Conservation (phyloP, 2,797 vertebrate species). For the Cyclopterus lumpus region DNA sequence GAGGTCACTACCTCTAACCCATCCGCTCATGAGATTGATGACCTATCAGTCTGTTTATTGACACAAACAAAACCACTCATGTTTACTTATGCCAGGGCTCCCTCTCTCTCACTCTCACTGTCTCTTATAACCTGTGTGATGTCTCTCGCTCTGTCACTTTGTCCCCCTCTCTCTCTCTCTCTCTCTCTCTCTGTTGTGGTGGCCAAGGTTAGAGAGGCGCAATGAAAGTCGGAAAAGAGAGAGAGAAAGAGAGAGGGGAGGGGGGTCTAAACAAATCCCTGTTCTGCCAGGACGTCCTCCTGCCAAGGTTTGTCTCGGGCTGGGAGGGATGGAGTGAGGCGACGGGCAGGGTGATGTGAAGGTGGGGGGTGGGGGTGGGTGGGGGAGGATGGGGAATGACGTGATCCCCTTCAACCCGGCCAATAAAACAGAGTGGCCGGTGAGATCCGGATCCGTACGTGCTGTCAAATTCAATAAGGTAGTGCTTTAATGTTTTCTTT, state of each 20-base stretch:
- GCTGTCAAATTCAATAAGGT: slow-evolving; percentile 90
- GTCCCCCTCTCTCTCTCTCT: slow-evolving; percentile 9
- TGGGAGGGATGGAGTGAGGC: slow-evolving; percentile 59
- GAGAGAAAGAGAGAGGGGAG: background rate
- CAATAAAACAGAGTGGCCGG: slow-evolving; percentile 89
- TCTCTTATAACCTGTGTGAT: slow-evolving; percentile 20
- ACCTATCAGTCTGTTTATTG: slow-evolving; percentile 81
- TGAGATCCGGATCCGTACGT: slow-evolving; percentile 86
- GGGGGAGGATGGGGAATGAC: slow-evolving; percentile 78
- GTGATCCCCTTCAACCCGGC: slow-evolving; percentile 85
- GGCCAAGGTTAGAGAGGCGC: slow-evolving; percentile 79
- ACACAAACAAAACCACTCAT: slow-evolving; percentile 80
- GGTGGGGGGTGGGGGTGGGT: slow-evolving; percentile 50
- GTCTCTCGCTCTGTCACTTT: slow-evolving; percentile 26
- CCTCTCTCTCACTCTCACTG: slow-evolving; percentile 51
- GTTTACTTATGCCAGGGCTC: slow-evolving; percentile 57
- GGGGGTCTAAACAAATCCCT: slow-evolving; percentile 79
- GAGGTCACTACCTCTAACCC: slow-evolving; percentile 73
- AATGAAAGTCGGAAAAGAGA: slow-evolving; percentile 50
- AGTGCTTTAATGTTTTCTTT: slow-evolving; percentile 90
- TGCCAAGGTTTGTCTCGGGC: slow-evolving; percentile 82
- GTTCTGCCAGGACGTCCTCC: slow-evolving; percentile 81
- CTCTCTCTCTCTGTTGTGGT: slow-evolving; percentile 30
- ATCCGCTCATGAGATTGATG: slow-evolving; percentile 74
- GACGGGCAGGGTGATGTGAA: slow-evolving; percentile 58